These are phyloP conservation scores for Ariopsis seemanni DNA, from an alignment of 2,113 vertebrate species.

Conservation along the genomic window DNA sequence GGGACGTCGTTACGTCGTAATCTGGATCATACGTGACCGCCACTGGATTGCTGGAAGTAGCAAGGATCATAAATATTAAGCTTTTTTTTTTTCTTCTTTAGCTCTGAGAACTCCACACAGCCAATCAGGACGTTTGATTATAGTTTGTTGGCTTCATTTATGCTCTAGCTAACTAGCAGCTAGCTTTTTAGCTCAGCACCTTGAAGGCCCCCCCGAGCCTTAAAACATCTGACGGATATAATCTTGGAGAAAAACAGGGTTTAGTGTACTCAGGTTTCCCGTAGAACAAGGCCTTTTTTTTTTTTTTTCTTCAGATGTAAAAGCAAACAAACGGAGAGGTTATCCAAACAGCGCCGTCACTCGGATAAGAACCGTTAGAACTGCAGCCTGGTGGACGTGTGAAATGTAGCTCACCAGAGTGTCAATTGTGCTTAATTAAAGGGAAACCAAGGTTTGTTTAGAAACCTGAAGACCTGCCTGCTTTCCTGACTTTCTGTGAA, in stretches of 20 bases:
- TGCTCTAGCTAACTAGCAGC: conserved; percentile 4
- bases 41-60: conserved; percentile 16
- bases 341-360: conserved; percentile 64
- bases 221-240: conserved; percentile 67
- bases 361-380: conserved; percentile 25
- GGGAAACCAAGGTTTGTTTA: conserved; percentile 45
- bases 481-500: conserved; percentile 48
- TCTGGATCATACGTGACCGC: not conserved
- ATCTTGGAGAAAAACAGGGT: conserved; percentile 67
- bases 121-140: conserved; percentile 33
- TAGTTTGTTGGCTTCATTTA: not conserved
- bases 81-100: conserved; percentile 30
- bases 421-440: conserved; percentile 54
- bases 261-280: conserved; percentile 64
- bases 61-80: conserved; percentile 21
- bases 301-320: conserved; percentile 63
- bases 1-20: not conserved
- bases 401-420: conserved; percentile 63
- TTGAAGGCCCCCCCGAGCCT: conserved; percentile 67
- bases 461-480: conserved; percentile 47
- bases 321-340: conserved; percentile 67
- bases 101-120: conserved; percentile 28
- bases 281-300: conserved; percentile 54
- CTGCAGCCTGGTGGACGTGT: conserved; percentile 62
- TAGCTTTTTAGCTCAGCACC: conserved; percentile 40